These are phyloP conservation scores for Psylliodes chrysocephalus DNA, from an alignment of 2,888 invertebrate genomes.

Conservation along the genomic window DNA sequence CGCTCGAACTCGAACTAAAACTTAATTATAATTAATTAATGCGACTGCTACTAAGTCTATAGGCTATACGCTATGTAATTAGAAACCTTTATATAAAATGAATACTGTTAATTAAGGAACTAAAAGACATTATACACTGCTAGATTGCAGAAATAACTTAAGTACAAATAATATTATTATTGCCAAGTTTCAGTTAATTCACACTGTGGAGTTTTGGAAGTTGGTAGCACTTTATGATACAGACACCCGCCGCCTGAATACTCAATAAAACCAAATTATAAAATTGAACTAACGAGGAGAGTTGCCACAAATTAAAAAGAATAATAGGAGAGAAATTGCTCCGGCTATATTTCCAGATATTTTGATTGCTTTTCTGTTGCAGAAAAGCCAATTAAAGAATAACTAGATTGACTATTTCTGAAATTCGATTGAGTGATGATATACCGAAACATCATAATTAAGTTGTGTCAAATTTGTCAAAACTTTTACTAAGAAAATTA, in stretches of 20 bases:
- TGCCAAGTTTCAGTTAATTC: constrained; percentile 47
- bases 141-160: constrained; percentile 63
- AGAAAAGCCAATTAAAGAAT: no score
- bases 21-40: constrained; percentile 81
- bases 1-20: constrained; percentile 72
- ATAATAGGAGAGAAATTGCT: no score
- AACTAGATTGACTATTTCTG: no score
- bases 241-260: constrained; percentile 22
- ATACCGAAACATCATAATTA: no score
- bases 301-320: constrained; percentile 1
- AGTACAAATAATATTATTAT: constrained; percentile 61
- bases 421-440: no score
- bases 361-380: no score
- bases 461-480: no score
- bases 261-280: constrained; percentile 21
- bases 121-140: constrained; percentile 68
- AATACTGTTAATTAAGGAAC: constrained; percentile 71
- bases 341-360: no score
- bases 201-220: constrained; percentile 42
- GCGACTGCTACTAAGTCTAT: constrained; percentile 63
- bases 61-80: constrained; percentile 69
- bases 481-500: no score
- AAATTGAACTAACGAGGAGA: constrained; percentile 14
- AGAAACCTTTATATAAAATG: constrained; percentile 72
- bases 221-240: constrained; percentile 30